Evolutionary conservation across 2,113 vertebrate species (phyloP).

Genomic region (Hyperoodon ampullatus): DNA sequence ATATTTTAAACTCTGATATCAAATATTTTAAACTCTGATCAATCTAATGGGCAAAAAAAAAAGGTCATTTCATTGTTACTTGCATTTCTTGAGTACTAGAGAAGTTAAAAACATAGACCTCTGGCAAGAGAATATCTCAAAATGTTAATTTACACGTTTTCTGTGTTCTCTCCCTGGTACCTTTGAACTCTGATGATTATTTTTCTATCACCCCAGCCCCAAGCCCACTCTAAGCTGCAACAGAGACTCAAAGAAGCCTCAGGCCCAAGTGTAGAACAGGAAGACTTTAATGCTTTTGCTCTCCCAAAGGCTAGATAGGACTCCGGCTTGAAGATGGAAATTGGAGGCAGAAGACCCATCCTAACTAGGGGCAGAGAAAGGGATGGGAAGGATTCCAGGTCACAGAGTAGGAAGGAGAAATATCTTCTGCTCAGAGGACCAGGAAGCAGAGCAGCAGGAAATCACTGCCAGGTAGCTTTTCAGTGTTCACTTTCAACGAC

Average conservation of each 20-base stretch:
- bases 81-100: background rate
- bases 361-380: background rate
- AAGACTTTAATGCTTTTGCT: background rate
- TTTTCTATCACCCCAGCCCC: background rate
- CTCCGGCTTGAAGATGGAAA: background rate
- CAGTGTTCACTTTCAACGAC: background rate
- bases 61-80: background rate
- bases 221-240: background rate
- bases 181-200: background rate
- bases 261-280: background rate
- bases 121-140: background rate
- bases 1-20: slow-evolving; percentile 29
- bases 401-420: background rate
- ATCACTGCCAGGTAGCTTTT: background rate
- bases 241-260: background rate
- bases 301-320: background rate
- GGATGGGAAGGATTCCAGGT: background rate
- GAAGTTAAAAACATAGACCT: background rate
- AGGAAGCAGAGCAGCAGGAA: slow-evolving; percentile 32
- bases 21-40: slow-evolving; percentile 17
- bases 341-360: background rate
- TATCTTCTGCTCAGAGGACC: background rate
- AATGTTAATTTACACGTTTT: background rate
- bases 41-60: background rate
- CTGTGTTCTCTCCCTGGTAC: background rate